Evolutionary conservation across 2,888 invertebrate species (phyloP).

Genomic region (Harmothoe impar): DNA sequence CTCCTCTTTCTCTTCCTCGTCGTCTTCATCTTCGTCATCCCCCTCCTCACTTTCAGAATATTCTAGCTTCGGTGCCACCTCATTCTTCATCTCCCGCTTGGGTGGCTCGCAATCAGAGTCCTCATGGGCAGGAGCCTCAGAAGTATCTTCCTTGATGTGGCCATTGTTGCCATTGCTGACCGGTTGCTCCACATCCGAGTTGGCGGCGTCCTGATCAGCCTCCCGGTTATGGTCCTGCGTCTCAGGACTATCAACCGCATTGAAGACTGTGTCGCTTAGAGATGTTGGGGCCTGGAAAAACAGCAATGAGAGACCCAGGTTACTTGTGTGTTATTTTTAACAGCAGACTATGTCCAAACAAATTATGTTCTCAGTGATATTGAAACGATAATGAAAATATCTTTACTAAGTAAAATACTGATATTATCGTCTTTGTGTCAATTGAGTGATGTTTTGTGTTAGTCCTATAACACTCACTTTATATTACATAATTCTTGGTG

Average conservation of each 20-base stretch:
- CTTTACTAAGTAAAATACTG: no score
- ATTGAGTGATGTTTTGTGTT: no score
- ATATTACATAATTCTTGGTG: no score
- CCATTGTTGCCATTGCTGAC: not conserved
- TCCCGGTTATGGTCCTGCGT: conserved; percentile 33
- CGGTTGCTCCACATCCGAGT: not conserved
- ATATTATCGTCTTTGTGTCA: no score
- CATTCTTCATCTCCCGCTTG: not conserved
- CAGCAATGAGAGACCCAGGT: not conserved
- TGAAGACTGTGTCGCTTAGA: conserved; percentile 34
- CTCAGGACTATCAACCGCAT: conserved; percentile 35
- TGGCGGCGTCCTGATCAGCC: conserved; percentile 28
- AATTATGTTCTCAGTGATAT: no score
- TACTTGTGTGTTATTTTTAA: no score
- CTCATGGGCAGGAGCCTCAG: conserved; percentile 43
- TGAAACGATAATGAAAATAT: no score
- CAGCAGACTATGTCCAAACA: no score
- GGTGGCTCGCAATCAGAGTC: conserved; percentile 59
- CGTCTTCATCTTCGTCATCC: conserved; percentile 47
- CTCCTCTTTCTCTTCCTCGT: conserved; percentile 62
- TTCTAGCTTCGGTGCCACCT: not conserved
- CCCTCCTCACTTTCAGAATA: conserved; percentile 1
- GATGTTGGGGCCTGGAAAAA: conserved; percentile 40
- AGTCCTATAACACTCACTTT: no score
- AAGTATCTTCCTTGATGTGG: conserved; percentile 10